Conservation (phyloP, 2,797 vertebrate species). For the Pseudochirops corinnae region DNA sequence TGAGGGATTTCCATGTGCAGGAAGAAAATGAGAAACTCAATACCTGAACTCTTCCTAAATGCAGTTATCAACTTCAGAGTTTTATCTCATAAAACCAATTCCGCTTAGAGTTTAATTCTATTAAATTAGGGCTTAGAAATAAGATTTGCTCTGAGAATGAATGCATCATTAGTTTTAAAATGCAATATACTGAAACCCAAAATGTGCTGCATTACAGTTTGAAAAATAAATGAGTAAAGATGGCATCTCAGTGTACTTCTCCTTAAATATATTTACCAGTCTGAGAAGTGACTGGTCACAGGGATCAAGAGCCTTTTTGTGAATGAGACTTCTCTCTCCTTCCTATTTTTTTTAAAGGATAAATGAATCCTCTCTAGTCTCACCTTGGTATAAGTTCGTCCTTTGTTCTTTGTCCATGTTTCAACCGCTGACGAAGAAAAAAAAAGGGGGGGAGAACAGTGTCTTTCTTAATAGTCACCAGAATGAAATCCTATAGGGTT, state of each 20-base stretch:
- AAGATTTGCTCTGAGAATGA: conserved; percentile 88
- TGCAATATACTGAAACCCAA: conserved; percentile 87
- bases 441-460: conserved; percentile 77
- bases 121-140: conserved; percentile 90
- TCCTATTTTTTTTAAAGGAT: conserved; percentile 41
- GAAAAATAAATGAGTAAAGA: conserved; percentile 84
- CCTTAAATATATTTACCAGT: conserved; percentile 81
- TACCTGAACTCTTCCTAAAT: conserved; percentile 89
- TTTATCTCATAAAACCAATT: conserved; percentile 90
- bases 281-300: conserved; percentile 57
- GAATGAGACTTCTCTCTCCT: conserved; percentile 55
- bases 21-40: conserved; percentile 90
- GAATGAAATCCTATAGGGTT: conserved; percentile 74
- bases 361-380: conserved; percentile 72
- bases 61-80: conserved; percentile 89
- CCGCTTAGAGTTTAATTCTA: conserved; percentile 89
- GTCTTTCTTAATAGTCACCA: conserved; percentile 77
- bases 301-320: conserved; percentile 64
- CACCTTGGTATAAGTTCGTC: conserved; percentile 75
- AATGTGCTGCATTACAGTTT: conserved; percentile 85
- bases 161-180: conserved; percentile 89
- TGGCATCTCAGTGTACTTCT: conserved; percentile 81
- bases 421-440: conserved; percentile 76
- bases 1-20: conserved; percentile 88
- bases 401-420: conserved; percentile 83